Percentiles rank a stretch among this genome's conserved stretches.
phyloP scores from a whole-genome alignment of 1,140 invertebrate genomes.

The Micrasema longulum region DNA sequence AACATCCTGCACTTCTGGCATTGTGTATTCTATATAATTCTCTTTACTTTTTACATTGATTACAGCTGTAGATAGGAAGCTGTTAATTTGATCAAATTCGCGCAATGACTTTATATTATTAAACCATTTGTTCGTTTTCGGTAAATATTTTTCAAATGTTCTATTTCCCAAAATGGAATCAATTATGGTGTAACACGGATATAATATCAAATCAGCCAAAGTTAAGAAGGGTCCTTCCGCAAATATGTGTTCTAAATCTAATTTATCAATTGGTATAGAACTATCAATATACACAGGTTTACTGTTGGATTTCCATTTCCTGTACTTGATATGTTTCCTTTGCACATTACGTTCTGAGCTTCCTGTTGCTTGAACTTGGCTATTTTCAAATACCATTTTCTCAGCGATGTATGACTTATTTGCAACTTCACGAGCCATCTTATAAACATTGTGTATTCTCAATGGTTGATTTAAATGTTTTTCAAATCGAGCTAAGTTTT shows the following conservation, averaged over 20 bases:
- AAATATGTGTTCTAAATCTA: slow-evolving; percentile 77
- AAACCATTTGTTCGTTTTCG: slow-evolving; percentile 78
- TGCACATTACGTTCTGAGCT: too few relatives aligned
- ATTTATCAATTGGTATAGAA: slow-evolving; percentile 65
- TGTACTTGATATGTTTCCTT: slow-evolving; percentile 59
- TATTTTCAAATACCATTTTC: too few relatives aligned
- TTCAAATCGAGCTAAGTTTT: slow-evolving; percentile 81
- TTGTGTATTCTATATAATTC: slow-evolving; percentile 14
- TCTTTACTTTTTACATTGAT: neutral
- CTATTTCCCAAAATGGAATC: slow-evolving; percentile 66
- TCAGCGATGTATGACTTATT: slow-evolving; percentile 60
- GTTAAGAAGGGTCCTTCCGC: slow-evolving; percentile 88
- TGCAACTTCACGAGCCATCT: slow-evolving; percentile 73
- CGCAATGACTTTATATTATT: slow-evolving; percentile 62
- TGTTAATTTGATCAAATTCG: slow-evolving; percentile 58
- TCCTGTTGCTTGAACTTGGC: too few relatives aligned
- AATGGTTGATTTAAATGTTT: slow-evolving; percentile 87
- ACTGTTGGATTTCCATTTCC: slow-evolving; percentile 66
- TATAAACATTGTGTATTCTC: slow-evolving; percentile 88
- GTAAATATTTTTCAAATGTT: slow-evolving; percentile 69
- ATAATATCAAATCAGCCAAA: slow-evolving; percentile 86
- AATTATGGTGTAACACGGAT: slow-evolving; percentile 78
- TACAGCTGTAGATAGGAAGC: slow-evolving; percentile 42
- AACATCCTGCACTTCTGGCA: slow-evolving; percentile 66
- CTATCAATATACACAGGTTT: slow-evolving; percentile 59